A percentile compares a stretch with the other conserved stretches of the same genome.
Evolutionary conservation across 2,113 vertebrate species (phyloP).

Genomic region (Sebastes schlegelii): DNA sequence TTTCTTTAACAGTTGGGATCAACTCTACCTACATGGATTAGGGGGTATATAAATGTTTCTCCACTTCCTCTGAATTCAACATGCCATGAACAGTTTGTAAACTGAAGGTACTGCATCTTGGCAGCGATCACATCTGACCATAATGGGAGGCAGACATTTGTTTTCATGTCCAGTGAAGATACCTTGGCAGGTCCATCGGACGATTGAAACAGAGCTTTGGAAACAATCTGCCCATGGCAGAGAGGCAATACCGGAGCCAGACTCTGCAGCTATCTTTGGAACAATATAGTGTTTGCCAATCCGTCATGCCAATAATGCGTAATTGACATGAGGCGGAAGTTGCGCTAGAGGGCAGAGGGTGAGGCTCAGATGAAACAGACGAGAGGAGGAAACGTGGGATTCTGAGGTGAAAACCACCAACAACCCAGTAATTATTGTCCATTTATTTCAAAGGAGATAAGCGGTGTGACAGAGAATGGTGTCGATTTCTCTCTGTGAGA

Average conservation of each 20-base stretch:
- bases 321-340: slow-evolving; percentile 44
- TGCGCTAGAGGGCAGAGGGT: slow-evolving; percentile 8
- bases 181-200: slow-evolving; percentile 23
- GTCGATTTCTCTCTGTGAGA: slow-evolving; percentile 49
- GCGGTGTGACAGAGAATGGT: slow-evolving; percentile 23
- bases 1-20: neutral
- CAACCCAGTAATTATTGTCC: slow-evolving; percentile 47
- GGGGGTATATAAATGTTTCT: neutral
- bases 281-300: slow-evolving; percentile 43
- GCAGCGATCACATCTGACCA: slow-evolving; percentile 15
- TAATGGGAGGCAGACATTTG: slow-evolving; percentile 27
- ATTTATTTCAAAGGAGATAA: slow-evolving; percentile 61
- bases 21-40: neutral
- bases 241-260: slow-evolving; percentile 32
- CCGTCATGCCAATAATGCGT: slow-evolving; percentile 36
- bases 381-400: slow-evolving; percentile 20
- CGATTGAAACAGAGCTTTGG: slow-evolving; percentile 46
- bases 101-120: slow-evolving; percentile 1
- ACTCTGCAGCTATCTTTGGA: slow-evolving; percentile 48
- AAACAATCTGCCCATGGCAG: slow-evolving; percentile 37
- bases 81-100: neutral
- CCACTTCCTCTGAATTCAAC: neutral
- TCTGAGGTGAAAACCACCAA: slow-evolving; percentile 56
- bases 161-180: slow-evolving; percentile 39
- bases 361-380: slow-evolving; percentile 18